Conservation (phyloP, 2,797 vertebrate species). For the Nannoperca obscura region DNA sequence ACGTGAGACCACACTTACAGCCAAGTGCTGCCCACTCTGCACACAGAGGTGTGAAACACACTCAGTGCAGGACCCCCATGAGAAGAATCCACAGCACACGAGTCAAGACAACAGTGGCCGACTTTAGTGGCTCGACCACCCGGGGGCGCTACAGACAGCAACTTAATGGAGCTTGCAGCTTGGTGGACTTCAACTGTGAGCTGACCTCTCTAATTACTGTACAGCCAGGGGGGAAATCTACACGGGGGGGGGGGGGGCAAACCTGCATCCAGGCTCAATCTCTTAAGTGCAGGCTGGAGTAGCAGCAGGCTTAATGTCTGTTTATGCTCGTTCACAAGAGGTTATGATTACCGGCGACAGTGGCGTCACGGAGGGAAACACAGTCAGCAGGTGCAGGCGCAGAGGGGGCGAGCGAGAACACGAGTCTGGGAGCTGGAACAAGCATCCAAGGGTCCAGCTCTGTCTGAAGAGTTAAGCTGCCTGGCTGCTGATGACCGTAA, state of each 20-base stretch:
- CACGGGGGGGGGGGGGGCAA: constrained; percentile 40
- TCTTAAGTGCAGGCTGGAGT: constrained; percentile 69
- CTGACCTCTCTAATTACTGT: constrained; percentile 64
- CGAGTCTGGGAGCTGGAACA: constrained; percentile 12
- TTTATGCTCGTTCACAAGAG: constrained; percentile 61
- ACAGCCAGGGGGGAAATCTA: constrained; percentile 27
- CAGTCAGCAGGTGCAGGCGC: constrained; percentile 71
- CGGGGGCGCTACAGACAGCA: constrained; percentile 69
- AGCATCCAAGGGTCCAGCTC: constrained; percentile 40
- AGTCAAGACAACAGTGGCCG: neutral
- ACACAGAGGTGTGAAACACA: no score
- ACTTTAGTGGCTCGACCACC: no score
- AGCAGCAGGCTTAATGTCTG: constrained; percentile 67
- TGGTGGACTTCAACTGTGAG: constrained; percentile 28
- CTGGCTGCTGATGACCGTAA: constrained; percentile 24
- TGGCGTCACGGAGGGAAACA: constrained; percentile 56
- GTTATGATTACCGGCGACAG: constrained; percentile 67
- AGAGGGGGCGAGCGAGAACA: constrained; percentile 41
- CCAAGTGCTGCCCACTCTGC: neutral
- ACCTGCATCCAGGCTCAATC: constrained; percentile 66
- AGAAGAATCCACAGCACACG: accelerated
- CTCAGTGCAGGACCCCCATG: neutral
- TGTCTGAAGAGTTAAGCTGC: constrained; percentile 15
- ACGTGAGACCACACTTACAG: constrained; percentile 23
- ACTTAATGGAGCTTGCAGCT: constrained; percentile 7